Evolutionary conservation across 1,140 invertebrate species (phyloP), one percentile per base, ranked within the genome.

Genomic region (Trachelipus rathkii): DNA sequence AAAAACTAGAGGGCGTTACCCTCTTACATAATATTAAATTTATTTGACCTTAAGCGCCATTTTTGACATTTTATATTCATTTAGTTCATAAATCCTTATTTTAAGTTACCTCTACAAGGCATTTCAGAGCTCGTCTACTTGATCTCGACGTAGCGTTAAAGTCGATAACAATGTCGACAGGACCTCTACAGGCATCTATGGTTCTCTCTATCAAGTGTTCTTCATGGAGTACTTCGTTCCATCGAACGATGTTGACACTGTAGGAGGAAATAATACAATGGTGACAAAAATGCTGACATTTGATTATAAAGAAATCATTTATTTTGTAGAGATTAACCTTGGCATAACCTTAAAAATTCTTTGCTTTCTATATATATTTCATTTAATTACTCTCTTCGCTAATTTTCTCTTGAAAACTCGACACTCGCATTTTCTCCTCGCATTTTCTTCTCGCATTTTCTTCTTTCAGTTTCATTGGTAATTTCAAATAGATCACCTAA

Each of bases 91-190:
- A 89, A 53, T 53, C 33, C 71, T 60, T 7, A 5, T 21, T 33
- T 0, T 23, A 74, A 84, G 84, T 85, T 85, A 91, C 90, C 83
- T 90, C 90, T 81, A 89, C 91, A 0, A 95, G 86, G 83, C 93
- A 94, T 83, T 94, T 92, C 80, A 95, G 87, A 43, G 92, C 93
- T 68, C 94, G 89, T 81, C 92, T 91, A 77, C 95, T 87, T 78
- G 92, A 94, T 77, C 94, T 88, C 0, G 92, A 93, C 0, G 93
- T 94, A 23, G 93, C 93, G 19, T 93, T 93, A 84, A 93, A 95
- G 84, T 96, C 93, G 79, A 95, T 92, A 5, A 95, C 92, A 44
- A 95, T 90, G 84, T 96, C 93, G 0, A 95, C 92, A 19, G 89
- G 88, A 3, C 93, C 93, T 23, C 90, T 89, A 83, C 93, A 95